Evolutionary conservation across 2,888 invertebrate species (phyloP).

Genomic region (Mesorhabditis sp.): DNA sequence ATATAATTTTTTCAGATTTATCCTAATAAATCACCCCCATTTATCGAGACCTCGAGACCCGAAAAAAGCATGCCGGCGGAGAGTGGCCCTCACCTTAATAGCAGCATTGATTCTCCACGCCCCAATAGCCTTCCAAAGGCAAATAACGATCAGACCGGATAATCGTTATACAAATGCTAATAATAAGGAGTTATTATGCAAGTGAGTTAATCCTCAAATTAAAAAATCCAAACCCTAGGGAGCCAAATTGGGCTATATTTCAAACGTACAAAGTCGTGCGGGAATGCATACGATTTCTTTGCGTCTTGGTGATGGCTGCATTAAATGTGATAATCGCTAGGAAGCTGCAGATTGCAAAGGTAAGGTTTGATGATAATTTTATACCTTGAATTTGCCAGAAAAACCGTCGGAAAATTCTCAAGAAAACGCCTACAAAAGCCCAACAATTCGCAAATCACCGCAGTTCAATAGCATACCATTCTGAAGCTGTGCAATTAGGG

Average conservation of each 20-base stretch:
- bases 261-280: slow-evolving; percentile 48
- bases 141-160: too few relatives aligned
- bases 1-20: not conserved
- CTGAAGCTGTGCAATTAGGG: slow-evolving; percentile 8
- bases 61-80: not conserved
- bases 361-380: slow-evolving; percentile 8
- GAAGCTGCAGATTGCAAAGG: slow-evolving; percentile 47
- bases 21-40: not conserved
- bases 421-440: slow-evolving; percentile 8
- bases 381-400: slow-evolving; percentile 16
- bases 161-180: not conserved
- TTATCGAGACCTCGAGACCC: not conserved
- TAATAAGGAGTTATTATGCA: slow-evolving; percentile 1
- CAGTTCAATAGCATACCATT: not conserved
- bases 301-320: slow-evolving; percentile 44
- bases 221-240: slow-evolving; percentile 20
- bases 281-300: slow-evolving; percentile 46
- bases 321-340: slow-evolving; percentile 49
- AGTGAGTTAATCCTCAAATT: not conserved
- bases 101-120: not conserved
- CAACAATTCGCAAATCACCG: not conserved
- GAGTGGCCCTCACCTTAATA: not conserved
- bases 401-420: slow-evolving; percentile 21
- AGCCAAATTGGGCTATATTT: slow-evolving; percentile 46
- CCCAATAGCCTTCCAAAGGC: not conserved